Evolutionary conservation across 2,113 vertebrate species (phyloP).

Genomic region (Natator depressus): DNA sequence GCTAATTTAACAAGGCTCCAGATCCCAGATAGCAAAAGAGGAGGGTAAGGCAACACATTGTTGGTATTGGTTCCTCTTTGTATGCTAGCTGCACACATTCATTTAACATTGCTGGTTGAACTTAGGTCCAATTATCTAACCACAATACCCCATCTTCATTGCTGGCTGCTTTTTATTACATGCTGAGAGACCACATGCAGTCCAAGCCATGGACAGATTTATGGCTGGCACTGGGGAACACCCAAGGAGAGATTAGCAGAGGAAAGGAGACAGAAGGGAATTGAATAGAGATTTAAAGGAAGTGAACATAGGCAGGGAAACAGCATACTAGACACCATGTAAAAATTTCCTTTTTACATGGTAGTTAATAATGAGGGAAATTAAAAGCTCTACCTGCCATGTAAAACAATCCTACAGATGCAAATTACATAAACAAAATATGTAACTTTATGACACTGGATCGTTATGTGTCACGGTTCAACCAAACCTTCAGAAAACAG

Average conservation of each 20-base stretch:
- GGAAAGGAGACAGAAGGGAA: background rate
- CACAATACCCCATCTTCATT: background rate
- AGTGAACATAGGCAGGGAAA: background rate
- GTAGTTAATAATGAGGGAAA: background rate
- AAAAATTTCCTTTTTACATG: background rate
- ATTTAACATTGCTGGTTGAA: background rate
- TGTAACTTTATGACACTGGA: conserved; percentile 20
- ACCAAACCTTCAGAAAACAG: background rate
- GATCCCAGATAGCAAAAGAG: background rate
- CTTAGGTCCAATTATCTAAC: background rate
- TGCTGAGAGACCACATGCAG: background rate
- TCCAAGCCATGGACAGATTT: background rate
- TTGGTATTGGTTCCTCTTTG: background rate
- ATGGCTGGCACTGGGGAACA: fast-evolving
- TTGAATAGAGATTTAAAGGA: background rate
- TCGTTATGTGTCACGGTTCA: background rate
- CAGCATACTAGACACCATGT: background rate
- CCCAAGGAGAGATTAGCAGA: background rate
- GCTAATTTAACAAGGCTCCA: background rate
- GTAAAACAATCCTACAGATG: background rate
- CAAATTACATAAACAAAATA: background rate
- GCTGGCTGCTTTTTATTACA: background rate
- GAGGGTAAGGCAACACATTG: background rate
- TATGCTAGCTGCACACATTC: background rate
- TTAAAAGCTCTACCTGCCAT: background rate